A percentile compares a stretch with the other conserved stretches of the same genome.
Conservation (phyloP, 2,888 invertebrate species). For the Choristoneura rosaceana region DNA sequence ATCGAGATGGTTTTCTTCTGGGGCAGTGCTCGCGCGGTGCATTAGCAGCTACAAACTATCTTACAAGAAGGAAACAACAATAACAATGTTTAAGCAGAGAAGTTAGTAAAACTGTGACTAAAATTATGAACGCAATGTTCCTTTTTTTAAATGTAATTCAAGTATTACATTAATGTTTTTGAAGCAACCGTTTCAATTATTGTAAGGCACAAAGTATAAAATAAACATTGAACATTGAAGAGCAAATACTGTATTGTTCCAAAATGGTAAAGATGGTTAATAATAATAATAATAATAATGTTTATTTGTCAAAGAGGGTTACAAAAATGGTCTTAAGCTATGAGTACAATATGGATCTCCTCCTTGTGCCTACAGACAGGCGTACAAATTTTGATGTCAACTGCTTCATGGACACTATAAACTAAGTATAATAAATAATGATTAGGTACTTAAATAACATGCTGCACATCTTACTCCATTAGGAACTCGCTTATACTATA, state of each 20-base stretch:
- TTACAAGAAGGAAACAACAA: slow-evolving; percentile 33
- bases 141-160: background rate
- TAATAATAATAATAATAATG: no score
- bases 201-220: background rate
- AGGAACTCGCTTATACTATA: no score
- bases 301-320: no score
- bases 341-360: no score
- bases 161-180: background rate
- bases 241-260: background rate
- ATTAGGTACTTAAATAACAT: no score
- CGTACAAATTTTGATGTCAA: no score
- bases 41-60: slow-evolving; percentile 39
- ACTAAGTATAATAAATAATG: no score
- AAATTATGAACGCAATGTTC: slow-evolving; percentile 8
- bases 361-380: no score
- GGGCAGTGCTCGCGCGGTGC: slow-evolving; percentile 15
- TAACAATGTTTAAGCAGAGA: slow-evolving; percentile 29
- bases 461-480: no score
- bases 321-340: no score
- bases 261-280: background rate
- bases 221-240: background rate
- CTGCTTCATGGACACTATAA: no score
- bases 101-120: slow-evolving; percentile 16
- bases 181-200: background rate
- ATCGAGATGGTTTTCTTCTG: slow-evolving; percentile 25